Base-by-base conservation (phyloP, 2,888 invertebrate species). In the Trypoxylon attenuatum region DNA sequence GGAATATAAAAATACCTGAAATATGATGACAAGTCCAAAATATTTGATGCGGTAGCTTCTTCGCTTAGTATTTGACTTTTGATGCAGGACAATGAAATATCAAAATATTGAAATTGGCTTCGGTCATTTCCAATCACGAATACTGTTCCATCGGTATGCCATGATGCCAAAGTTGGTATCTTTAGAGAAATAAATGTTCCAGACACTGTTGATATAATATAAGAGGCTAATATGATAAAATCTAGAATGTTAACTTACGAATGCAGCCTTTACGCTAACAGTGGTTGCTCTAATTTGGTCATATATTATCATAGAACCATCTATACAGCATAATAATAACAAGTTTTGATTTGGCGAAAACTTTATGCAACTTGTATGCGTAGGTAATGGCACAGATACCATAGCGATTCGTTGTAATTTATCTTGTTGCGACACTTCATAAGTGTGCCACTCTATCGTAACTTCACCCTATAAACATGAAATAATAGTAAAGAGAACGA, bases 241-340 rank as follows among this genome's bases (percentile, higher is more conserved):
- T 33, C 21, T 23, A 18, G 2, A 15, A 21, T 55, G 41, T 19
- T 19, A 55, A 89, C 92, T 91, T 87, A 96, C 96, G 88, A 97
- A 94, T 55, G 94, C 92, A 55, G 94, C 92, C 85, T 94, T 93
- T 2, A 93, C 91, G 15, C 92, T 91, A 82, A 92, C 92, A 3
- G 94, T 95, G 0, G 93, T 90, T 43, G 94, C 94, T 68, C 92
- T 91, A 21, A 89, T 88, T 60, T 92, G 90, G 88, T 97, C 95
- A 77, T 95, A 91, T 19, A 97, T 88, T 38, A 94, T 94, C 65
- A 97, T 87, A 2, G 95, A 92, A 3, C 94, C 94, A 88, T 97
- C 96, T 47, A 94, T 93, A 81, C 96, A 96, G 5, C 95, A 95
- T 42, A 95, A 87, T 21, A 96, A 88, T 5, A 97, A 87, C 77